Evolutionary conservation across 2,797 vertebrate genomes (phyloP), one percentile per base, ranked within the genome.

Genomic region (Passerculus sandwichensis): DNA sequence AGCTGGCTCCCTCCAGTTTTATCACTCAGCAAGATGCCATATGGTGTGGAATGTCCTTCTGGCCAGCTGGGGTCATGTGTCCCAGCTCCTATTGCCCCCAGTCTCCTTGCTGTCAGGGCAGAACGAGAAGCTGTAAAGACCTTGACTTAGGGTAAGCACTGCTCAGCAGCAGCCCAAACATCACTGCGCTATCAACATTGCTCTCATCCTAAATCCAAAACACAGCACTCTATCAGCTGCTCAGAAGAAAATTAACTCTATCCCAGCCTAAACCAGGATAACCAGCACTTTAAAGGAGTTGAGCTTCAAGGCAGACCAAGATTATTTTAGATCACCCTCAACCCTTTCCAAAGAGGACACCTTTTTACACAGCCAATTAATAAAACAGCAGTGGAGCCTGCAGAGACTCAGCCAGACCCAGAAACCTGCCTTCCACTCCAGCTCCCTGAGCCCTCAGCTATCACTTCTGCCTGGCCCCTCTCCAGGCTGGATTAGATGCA

Each of bases 401-500:
- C 89, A 88, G 73, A 81, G 54, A 51, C 29, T 70, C n/a, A 36
- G 50, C 47, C 59, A 69, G 76, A 48, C 30, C 25, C 47, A 75
- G 76, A 78, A 74, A 83, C 30, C 79, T 66, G 47, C 47, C 25
- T 60, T 82, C 29, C 45, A 64, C 34, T 27, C 9, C 1, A 66
- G 44, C 21, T 91, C 18, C 36, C 60, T 10, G 13, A 21, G 3
- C 54, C 57, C 38, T 83, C 65, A 67, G 65, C 70, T 87, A 56
- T 67, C 71, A 17, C 67, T 91, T 76, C 92, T 85, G 61, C 82
- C 85, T 93, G 94, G 93, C 87, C n/a, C 6, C 54, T 74, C 50
- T 96, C 95, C 93, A 92, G 79, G 15, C 45, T 40, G 73, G 65
- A 74, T 83, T 44, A 88, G 75, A 38, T 54, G 45, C 59, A 88